Evolutionary conservation across 2,113 vertebrate species (phyloP), one percentile per base, ranked within the genome.

Genomic region (Platycercus adscitus): DNA sequence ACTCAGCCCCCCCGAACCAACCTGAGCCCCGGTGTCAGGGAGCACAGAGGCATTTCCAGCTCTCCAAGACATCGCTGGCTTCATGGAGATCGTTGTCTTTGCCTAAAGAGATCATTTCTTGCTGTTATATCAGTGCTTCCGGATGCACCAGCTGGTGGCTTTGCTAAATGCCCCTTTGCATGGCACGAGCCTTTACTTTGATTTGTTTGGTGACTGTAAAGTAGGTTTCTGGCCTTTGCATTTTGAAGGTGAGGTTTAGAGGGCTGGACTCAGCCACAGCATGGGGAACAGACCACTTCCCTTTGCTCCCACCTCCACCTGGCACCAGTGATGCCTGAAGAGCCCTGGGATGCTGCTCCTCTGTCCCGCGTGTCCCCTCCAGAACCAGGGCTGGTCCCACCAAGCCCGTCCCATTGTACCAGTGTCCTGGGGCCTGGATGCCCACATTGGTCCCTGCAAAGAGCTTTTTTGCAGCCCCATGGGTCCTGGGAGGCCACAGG

Each of bases 351-450:
- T 4, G 68, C 72, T n/a, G 41, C 61, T 15, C 15, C 3, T 1
- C 18, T 3, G 63, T 39, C 43, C 60, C 8, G 0, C 1, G 0
- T 2, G 46, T 20, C 44, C 61, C n/a, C 25, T 46, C 31, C 1
- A 0, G 46, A 44, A 46, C 61, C 44, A 4, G 29, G 17, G 16
- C 0, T 35, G 11, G 2, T 15, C 61, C 46, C 11, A 2, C 4
- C 4, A 3, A 50, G 17, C 52, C 9, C 1, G 26, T 21, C 87
- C 11, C 66, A 1, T 24, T 28, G 47, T 49, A 25, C 76, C 26
- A 2, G 20, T 2, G 15, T 52, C 66, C 66, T 23, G 2, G 37
- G 35, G 26, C 52, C 18, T 3, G 1, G 13, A 39, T 5, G 2
- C 29, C 13, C 37, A 0, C 75, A 15, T 5, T 21, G 33, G 2